These are phyloP conservation scores for Lasioglossum baleicum DNA, from an alignment of 1,140 invertebrate genomes.

Conservation along the genomic window DNA sequence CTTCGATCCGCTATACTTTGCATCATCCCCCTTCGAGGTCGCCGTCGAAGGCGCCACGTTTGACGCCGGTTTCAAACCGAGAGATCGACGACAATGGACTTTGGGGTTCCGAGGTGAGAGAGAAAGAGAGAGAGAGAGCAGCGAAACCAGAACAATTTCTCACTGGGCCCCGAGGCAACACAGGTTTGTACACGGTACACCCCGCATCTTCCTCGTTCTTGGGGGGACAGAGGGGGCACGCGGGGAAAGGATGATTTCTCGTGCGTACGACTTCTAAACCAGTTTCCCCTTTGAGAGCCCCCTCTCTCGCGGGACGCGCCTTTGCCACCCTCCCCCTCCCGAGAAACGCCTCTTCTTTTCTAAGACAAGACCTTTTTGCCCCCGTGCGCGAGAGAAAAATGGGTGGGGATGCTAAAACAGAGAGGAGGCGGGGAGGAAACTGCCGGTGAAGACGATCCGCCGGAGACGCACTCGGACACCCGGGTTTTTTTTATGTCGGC, in stretches of 20 bases:
- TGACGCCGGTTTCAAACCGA: neutral
- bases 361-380: constrained; percentile 44
- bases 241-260: constrained; percentile 9
- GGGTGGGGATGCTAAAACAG: neutral
- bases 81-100: neutral
- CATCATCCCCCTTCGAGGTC: constrained; percentile 6
- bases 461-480: constrained; percentile 26
- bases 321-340: neutral
- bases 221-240: no score
- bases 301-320: neutral
- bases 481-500: constrained; percentile 64
- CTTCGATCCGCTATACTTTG: neutral
- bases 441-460: constrained; percentile 1
- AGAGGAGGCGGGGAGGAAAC: neutral
- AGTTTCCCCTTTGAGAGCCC: constrained; percentile 51
- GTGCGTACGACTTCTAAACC: constrained; percentile 58
- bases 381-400: constrained; percentile 9
- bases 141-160: constrained; percentile 1
- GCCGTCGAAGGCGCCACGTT: neutral
- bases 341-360: constrained; percentile 45
- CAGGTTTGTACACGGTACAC: neutral
- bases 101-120: neutral
- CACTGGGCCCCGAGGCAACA: neutral
- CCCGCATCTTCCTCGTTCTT: constrained; percentile 12
- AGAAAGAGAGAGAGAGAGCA: neutral